A percentile compares a stretch with the other conserved stretches of the same genome.
These are phyloP conservation scores for Cricetomys ansorgei DNA, from an alignment of 2,113 vertebrate species.

Conservation along the genomic window DNA sequence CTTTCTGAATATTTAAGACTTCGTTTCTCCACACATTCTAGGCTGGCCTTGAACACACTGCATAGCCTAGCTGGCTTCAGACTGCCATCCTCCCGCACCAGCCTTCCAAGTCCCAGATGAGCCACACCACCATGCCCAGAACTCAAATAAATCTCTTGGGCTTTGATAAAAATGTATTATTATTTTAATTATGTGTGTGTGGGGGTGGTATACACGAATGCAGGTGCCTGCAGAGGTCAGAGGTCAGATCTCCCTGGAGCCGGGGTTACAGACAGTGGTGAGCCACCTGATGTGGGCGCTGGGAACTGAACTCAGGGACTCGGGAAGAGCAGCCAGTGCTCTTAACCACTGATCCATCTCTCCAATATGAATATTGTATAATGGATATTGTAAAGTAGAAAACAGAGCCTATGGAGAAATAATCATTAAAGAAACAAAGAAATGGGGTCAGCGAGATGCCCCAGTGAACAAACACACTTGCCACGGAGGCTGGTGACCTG, in stretches of 20 bases:
- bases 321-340: too few relatives aligned
- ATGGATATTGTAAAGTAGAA: neutral
- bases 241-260: too few relatives aligned
- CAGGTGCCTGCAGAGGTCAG: too few relatives aligned
- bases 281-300: too few relatives aligned
- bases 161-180: too few relatives aligned
- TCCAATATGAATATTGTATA: too few relatives aligned
- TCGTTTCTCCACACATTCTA: neutral
- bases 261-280: too few relatives aligned
- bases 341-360: too few relatives aligned
- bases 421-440: slow-evolving; percentile 1
- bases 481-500: neutral
- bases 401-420: neutral
- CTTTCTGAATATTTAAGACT: neutral
- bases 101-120: neutral
- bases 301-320: too few relatives aligned
- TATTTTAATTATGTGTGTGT: too few relatives aligned
- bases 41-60: neutral
- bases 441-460: neutral
- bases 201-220: too few relatives aligned
- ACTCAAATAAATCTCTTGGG: neutral
- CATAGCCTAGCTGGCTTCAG: neutral
- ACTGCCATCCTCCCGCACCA: neutral
- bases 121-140: neutral
- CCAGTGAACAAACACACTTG: neutral